Base-by-base conservation (phyloP, 2,888 invertebrate genomes). In the Agrochola litura region DNA sequence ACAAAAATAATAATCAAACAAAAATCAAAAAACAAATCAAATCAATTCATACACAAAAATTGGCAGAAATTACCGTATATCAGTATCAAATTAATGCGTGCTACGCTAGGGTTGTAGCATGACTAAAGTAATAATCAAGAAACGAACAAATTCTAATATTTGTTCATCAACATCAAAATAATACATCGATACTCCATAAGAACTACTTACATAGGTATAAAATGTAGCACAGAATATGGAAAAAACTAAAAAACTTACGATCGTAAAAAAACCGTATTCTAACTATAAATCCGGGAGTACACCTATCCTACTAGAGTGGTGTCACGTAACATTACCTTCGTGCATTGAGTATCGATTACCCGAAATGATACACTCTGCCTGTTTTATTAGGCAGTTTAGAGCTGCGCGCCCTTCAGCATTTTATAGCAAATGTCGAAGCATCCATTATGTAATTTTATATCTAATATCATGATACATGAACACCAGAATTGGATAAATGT, bases 371-470 rank as follows among this genome's bases (percentile, higher is more conserved):
- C 72, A 80, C 76, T 75, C 25, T 60, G 70, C 75, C 73, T 77
- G 86, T 84, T 84, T 86, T 85, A 85, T 86, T 80, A 76, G 74
- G 78, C 83, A 77, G 65, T 86, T 81, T 70, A 74, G 76, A 79
- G 76, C 58, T 73, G 76, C 58, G 58, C 61, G 81, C 41, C 83
- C 83, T 80, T 81, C 81, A 54, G n/a, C 52, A 75, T 86, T 85
- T 85, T 85, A 85, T 86, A 78, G 86, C 83, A 49, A 75, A 79
- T 64, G 63, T 76, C 78, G 71, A 66, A 58, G 58, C 37, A 71
- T 72, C 79, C 73, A 85, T 85, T 77, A 85, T 65, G 65, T 75
- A 68, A 85, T 82, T 85, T 77, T 73, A 76, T 85, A 72, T 52
- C 41, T 25, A 70, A 81, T 70, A 67, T 72, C 56, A 81, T 78